Conservation (phyloP, 2,797 vertebrate species). For the Hypotaenidia okinawae region DNA sequence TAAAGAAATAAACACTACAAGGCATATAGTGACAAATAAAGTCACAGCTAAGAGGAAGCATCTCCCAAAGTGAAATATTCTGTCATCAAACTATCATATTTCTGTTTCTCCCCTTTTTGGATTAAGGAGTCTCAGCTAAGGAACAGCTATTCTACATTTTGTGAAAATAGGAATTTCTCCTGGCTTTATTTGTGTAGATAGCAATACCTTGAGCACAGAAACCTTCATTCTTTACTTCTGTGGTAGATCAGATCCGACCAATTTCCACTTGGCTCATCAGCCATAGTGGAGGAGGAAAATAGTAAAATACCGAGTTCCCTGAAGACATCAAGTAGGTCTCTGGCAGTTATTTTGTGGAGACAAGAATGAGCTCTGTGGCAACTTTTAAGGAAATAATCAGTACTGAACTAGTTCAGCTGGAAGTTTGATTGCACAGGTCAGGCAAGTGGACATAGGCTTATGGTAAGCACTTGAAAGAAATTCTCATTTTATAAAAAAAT, state of each 20-base stretch:
- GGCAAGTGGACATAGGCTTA: neutral
- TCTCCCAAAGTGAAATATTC: neutral
- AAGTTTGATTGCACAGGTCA: neutral
- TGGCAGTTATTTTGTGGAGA: neutral
- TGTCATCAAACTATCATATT: neutral
- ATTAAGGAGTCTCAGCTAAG: neutral
- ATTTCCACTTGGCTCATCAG: neutral
- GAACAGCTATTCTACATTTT: neutral
- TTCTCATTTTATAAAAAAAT: neutral
- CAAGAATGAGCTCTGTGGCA: neutral
- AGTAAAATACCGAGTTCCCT: neutral
- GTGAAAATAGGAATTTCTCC: neutral
- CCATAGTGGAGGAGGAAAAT: neutral
- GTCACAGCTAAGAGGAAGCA: neutral
- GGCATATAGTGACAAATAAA: neutral
- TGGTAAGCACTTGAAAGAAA: neutral
- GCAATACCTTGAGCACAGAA: neutral
- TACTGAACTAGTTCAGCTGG: neutral
- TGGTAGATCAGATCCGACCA: neutral
- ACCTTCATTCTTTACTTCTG: neutral
- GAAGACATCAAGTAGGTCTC: neutral
- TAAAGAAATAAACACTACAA: neutral
- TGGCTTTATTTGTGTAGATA: neutral
- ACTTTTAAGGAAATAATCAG: neutral
- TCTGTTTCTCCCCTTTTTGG: neutral